Conservation (phyloP, 2,113 vertebrate species). For the Hystrix cristata region DNA sequence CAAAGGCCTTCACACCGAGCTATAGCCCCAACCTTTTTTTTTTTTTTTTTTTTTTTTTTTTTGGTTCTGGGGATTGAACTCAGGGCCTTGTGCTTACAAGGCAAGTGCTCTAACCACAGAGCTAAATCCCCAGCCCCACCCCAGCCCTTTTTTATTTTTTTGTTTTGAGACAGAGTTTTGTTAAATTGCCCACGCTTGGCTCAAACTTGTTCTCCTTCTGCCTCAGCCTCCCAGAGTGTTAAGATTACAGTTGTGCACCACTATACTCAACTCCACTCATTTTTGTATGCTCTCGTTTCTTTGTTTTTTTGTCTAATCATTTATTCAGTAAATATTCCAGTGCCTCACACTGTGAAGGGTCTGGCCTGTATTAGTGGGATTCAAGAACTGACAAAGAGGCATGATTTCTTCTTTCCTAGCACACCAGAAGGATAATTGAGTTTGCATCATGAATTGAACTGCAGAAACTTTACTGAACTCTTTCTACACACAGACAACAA, state of each 20-base stretch:
- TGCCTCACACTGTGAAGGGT: neutral
- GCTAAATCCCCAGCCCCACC: too few relatives aligned
- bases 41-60: neutral
- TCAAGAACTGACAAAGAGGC: neutral
- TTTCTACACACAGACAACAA: neutral
- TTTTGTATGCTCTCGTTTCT: neutral
- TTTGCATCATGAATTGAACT: conserved; percentile 30
- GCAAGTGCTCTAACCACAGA: too few relatives aligned
- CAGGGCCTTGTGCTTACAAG: too few relatives aligned
- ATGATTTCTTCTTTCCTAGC: neutral
- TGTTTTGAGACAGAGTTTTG: neutral
- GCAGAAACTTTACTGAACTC: neutral
- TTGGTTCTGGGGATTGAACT: too few relatives aligned
- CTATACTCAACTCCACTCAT: neutral
- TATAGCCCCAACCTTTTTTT: neutral
- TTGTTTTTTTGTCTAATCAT: neutral
- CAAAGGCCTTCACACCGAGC: neutral
- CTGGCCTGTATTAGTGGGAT: neutral
- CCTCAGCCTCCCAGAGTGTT: neutral
- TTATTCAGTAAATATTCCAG: neutral
- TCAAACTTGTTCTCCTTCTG: neutral
- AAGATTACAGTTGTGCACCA: neutral
- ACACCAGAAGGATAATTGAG: neutral
- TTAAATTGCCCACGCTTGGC: neutral
- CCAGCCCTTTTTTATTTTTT: neutral